Conservation (phyloP, 2,888 invertebrate species). For the Cylindroiulus punctatus region DNA sequence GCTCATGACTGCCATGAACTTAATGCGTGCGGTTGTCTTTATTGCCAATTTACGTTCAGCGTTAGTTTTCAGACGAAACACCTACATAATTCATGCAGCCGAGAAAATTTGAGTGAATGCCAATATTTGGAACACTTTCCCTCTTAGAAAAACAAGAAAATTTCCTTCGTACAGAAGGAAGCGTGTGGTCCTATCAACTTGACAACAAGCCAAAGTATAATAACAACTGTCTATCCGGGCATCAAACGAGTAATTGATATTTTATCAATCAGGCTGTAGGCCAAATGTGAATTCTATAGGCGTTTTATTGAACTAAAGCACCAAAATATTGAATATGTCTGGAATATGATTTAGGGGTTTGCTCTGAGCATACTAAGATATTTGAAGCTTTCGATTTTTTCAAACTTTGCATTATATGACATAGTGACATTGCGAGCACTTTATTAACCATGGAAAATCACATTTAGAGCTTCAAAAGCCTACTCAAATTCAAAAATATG, state of each 20-base stretch:
- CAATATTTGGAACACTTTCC: neutral
- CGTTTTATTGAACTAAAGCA: neutral
- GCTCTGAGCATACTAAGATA: neutral
- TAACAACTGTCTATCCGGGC: neutral
- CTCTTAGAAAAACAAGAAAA: neutral
- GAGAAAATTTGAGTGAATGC: neutral
- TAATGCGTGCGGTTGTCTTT: neutral
- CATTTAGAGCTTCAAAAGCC: too few relatives aligned
- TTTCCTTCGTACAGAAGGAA: neutral
- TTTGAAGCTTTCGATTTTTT: neutral
- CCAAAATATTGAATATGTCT: neutral
- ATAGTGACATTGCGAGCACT: neutral
- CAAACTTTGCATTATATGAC: neutral
- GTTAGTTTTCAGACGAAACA: neutral
- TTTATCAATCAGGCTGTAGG: neutral
- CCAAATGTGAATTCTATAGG: neutral
- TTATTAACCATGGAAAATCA: neutral
- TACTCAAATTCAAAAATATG: too few relatives aligned
- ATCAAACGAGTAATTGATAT: neutral
- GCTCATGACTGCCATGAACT: slow-evolving; percentile 3
- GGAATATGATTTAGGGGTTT: neutral
- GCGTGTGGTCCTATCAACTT: neutral
- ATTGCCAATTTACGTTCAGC: neutral
- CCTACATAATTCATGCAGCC: slow-evolving; percentile 26
- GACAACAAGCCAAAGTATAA: neutral